Evolutionary conservation across 1,140 invertebrate genomes (phyloP).

Genomic region (Nasonia giraulti): DNA sequence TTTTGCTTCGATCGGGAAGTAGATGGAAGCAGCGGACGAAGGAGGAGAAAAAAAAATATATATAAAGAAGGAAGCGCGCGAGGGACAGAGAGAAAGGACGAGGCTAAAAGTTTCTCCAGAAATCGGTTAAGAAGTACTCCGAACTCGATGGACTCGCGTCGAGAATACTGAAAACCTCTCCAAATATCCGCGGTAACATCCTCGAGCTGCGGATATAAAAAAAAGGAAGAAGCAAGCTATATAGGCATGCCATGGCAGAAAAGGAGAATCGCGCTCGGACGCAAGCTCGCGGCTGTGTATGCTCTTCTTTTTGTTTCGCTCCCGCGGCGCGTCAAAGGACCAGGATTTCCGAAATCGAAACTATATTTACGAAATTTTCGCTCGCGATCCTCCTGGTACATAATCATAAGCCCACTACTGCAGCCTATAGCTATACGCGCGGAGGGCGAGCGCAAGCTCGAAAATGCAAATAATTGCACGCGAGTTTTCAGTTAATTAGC

Average conservation of each 20-base stretch:
- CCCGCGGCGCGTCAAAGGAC: background rate
- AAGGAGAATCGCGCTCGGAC: too few species aligned
- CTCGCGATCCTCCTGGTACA: too few species aligned
- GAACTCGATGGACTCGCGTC: conserved; percentile 47
- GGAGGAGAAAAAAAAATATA: background rate
- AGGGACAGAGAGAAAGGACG: conserved; percentile 7
- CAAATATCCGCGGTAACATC: conserved; percentile 35
- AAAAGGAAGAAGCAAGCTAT: conserved; percentile 6
- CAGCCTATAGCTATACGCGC: background rate
- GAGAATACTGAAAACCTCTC: conserved; percentile 51
- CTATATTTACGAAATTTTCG: too few species aligned
- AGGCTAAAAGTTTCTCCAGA: conserved; percentile 42
- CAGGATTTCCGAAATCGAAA: too few species aligned
- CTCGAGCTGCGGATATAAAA: conserved; percentile 4
- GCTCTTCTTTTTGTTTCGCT: too few species aligned
- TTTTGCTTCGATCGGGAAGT: conserved; percentile 44
- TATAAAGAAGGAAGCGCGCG: background rate
- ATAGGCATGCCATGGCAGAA: too few species aligned
- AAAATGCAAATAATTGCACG: conserved; percentile 45
- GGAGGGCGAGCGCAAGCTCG: background rate
- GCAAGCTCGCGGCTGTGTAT: too few species aligned
- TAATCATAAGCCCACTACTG: too few species aligned
- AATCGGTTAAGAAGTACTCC: conserved; percentile 53
- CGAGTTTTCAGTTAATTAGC: conserved; percentile 51
- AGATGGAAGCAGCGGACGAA: background rate